These are phyloP conservation scores for Malurus splendens DNA, from an alignment of 2,797 vertebrate genomes.

Conservation along the genomic window DNA sequence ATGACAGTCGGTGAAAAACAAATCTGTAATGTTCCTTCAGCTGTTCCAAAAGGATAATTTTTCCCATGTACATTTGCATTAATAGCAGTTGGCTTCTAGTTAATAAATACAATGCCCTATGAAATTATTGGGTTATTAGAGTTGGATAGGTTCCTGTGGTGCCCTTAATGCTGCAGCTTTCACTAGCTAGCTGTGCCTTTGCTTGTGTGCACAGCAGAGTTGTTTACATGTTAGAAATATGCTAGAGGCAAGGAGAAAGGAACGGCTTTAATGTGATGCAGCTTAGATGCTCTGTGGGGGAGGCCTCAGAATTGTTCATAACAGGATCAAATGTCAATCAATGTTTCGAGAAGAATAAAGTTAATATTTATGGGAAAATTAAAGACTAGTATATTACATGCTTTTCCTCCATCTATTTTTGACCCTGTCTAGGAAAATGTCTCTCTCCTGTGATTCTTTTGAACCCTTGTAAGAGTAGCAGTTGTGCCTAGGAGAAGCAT, in stretches of 20 bases:
- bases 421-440: neutral
- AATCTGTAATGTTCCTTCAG: neutral
- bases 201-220: conserved; percentile 2
- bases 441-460: neutral
- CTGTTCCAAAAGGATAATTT: neutral
- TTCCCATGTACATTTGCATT: neutral
- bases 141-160: neutral
- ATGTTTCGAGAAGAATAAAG: neutral
- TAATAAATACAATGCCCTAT: conserved; percentile 23
- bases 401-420: neutral
- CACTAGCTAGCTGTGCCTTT: conserved; percentile 8
- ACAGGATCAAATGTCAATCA: conserved; percentile 7
- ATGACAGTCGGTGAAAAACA: neutral
- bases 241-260: conserved; percentile 60
- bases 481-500: neutral
- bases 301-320: conserved; percentile 5
- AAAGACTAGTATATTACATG: neutral
- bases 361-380: neutral
- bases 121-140: conserved; percentile 11
- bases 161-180: conserved; percentile 17
- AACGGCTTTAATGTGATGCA: conserved; percentile 28
- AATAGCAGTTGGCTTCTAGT: neutral
- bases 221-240: conserved; percentile 52
- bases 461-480: neutral
- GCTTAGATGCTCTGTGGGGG: conserved; percentile 37